Evolutionary conservation across 2,113 vertebrate species (phyloP).

Genomic region (Prionailurus viverrinus): DNA sequence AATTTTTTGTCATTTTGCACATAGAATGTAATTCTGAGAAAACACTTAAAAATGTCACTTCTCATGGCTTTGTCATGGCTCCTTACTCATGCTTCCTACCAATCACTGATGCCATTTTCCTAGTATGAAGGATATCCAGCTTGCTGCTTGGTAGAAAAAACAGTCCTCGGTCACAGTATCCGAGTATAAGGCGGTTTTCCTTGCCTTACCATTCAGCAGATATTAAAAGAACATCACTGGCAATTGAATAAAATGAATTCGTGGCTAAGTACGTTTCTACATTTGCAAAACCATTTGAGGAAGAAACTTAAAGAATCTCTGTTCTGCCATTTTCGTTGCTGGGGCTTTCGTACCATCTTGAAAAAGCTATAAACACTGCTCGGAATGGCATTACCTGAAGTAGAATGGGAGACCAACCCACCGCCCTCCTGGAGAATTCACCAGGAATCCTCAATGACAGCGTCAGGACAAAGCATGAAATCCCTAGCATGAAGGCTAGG

Average conservation of each 20-base stretch:
- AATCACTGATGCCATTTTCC: not conserved
- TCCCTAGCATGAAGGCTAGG: too few relatives aligned
- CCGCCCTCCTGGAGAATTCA: not conserved
- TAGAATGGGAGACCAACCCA: rapidly evolving
- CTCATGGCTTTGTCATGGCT: not conserved
- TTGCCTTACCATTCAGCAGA: not conserved
- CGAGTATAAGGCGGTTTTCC: not conserved
- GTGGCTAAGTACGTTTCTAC: not conserved
- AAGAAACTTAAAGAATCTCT: not conserved
- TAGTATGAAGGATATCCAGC: not conserved
- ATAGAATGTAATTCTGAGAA: not conserved
- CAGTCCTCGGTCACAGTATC: not conserved
- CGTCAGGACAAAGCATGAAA: not conserved
- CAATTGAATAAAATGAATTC: not conserved
- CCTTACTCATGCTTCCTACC: not conserved
- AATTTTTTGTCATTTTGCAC: not conserved
- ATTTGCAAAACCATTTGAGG: not conserved
- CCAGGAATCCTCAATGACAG: rapidly evolving
- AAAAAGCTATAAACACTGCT: not conserved
- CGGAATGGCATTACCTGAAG: not conserved
- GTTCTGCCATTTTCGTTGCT: not conserved
- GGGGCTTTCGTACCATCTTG: not conserved
- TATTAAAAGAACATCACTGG: not conserved
- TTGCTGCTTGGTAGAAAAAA: not conserved
- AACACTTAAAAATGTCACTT: not conserved